phyloP scores from a whole-genome alignment of 2,797 vertebrate genomes.

The Tenualosa ilisha region DNA sequence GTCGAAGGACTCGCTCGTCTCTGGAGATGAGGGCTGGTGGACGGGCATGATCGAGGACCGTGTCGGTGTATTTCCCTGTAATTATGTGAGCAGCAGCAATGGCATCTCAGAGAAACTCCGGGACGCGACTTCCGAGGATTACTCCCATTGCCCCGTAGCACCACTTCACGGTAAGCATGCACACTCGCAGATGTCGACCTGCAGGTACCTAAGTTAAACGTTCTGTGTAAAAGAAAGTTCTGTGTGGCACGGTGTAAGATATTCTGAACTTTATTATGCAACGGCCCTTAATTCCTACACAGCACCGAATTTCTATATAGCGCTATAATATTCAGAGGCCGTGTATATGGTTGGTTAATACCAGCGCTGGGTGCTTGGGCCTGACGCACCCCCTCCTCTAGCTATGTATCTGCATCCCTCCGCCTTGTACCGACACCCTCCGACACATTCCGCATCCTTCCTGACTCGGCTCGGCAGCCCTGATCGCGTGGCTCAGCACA shows the following conservation, averaged over 20 bases:
- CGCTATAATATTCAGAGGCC: not conserved
- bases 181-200: not conserved
- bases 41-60: slow-evolving; percentile 90
- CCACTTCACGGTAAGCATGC: slow-evolving; percentile 74
- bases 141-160: slow-evolving; percentile 70
- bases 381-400: not conserved
- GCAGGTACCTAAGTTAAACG: not conserved
- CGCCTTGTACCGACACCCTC: not conserved
- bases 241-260: not conserved
- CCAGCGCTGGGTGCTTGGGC: not conserved
- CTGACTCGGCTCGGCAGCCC: not conserved
- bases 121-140: slow-evolving; percentile 71
- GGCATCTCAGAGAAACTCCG: slow-evolving; percentile 79
- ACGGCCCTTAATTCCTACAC: not conserved
- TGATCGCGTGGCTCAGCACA: slow-evolving; percentile 13
- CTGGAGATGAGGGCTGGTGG: slow-evolving; percentile 97
- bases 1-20: slow-evolving; percentile 92
- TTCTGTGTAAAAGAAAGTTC: not conserved
- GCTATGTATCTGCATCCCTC: not conserved
- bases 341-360: not conserved
- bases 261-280: not conserved
- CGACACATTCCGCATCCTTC: slow-evolving; percentile 18
- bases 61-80: slow-evolving; percentile 90
- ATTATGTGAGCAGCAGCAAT: slow-evolving; percentile 88
- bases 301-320: not conserved